Base-by-base conservation (phyloP, 2,113 vertebrate species). In the Brachypodius melanocephalos region DNA sequence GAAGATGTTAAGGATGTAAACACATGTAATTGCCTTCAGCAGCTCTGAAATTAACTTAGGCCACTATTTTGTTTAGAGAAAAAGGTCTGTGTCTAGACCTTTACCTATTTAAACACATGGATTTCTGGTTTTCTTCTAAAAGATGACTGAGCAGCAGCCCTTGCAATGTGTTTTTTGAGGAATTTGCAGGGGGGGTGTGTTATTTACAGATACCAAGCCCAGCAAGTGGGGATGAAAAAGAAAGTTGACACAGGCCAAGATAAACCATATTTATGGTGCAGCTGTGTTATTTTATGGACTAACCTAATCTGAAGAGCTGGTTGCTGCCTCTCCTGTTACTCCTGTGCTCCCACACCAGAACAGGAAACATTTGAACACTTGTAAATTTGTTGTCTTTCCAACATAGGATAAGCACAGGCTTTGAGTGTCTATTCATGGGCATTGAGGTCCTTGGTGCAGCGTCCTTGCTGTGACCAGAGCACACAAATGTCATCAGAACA, bases 11-110 rank as follows among this genome's bases (percentile, higher is more conserved):
- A 91, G 75, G 59, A 65, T 48, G 34, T 75, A 86, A 77, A 91
- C 19, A 5, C 55, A 17, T 7, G 5, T 80, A 95, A 86, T 90
- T 91, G 82, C 75, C 67, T 90, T 93, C 72, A 92, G 93, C 57
- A 74, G 79, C 85, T 94, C 89, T 81, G 75, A 94, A 96, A 96
- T 93, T 75, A 96, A 74, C 85, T 94, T 94, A 83, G 66, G 74
- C 49, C 89, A 78, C 84, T 77, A n/a, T 15, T 89, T 89, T 72
- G 66, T 88, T 85, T 59, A 55, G 75, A 58, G 34, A 78, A 69
- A 79, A 91, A 66, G 29, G 90, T 90, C 74, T 89, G 31, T 94
- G 80, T 81, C 65, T 89, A 51, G 80, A 95, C 48, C 48, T 74
- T 93, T 89, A 82, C 65, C 58, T 88, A 20, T 73, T 88, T 94